Conservation (phyloP, 1,140 invertebrate genomes). For the Vollenhovia emeryi region DNA sequence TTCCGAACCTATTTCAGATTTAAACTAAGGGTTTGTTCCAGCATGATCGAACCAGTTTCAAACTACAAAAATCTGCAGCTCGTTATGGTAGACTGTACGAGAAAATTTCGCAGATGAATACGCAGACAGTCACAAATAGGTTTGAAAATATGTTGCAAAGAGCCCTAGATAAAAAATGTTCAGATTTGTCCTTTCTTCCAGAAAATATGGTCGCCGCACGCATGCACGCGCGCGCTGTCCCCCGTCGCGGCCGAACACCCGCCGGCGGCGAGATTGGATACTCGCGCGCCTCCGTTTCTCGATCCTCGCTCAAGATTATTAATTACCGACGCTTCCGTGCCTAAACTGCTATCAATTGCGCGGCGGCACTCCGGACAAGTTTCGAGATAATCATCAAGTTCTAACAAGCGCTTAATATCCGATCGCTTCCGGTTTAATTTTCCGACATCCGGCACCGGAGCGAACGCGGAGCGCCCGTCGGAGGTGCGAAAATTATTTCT, state of each 20-base stretch:
- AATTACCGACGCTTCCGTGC: conserved; percentile 37
- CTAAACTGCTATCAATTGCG: conserved; percentile 32
- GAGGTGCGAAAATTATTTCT: not conserved
- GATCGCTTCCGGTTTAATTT: conserved; percentile 47
- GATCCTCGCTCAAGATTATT: conserved; percentile 52
- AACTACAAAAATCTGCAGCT: no score
- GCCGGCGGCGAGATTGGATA: conserved; percentile 33
- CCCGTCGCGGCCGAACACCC: not conserved
- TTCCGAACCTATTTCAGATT: no score
- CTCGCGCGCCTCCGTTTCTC: conserved; percentile 27
- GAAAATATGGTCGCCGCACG: no score
- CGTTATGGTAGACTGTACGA: no score
- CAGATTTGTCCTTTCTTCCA: no score
- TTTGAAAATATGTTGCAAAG: no score
- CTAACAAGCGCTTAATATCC: conserved; percentile 39
- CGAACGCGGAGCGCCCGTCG: not conserved
- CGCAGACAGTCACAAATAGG: no score
- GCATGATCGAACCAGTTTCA: no score
- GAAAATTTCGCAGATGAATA: no score
- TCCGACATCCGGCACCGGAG: not conserved
- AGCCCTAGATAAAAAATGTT: no score
- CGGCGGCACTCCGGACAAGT: conserved; percentile 6
- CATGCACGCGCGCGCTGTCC: no score
- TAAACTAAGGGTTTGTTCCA: no score
- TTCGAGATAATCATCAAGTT: conserved; percentile 48